These are phyloP conservation scores for Gymnogyps californianus DNA, from an alignment of 2,113 vertebrate species.

Conservation along the genomic window DNA sequence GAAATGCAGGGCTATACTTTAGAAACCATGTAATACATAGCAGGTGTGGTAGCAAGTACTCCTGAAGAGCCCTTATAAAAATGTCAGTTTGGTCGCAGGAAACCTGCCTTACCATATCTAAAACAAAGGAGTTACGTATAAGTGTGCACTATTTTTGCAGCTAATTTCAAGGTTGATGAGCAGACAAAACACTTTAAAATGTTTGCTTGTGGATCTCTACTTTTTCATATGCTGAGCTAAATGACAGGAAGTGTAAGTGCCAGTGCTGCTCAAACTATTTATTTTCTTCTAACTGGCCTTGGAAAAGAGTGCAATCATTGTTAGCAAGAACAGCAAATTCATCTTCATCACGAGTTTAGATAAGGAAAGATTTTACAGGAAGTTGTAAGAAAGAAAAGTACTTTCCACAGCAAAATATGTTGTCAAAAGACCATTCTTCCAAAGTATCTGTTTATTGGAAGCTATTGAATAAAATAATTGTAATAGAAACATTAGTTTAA, in stretches of 20 bases:
- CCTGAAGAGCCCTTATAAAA: neutral
- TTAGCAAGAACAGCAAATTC: neutral
- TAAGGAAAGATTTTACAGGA: neutral
- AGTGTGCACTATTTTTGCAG: neutral
- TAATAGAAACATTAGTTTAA: neutral
- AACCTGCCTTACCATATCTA: neutral
- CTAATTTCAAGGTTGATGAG: neutral
- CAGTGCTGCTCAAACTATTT: neutral
- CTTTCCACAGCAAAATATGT: neutral
- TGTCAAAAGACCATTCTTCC: neutral
- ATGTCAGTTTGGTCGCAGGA: neutral
- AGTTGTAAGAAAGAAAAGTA: neutral
- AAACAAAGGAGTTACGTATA: neutral
- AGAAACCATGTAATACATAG: neutral
- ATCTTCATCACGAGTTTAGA: neutral
- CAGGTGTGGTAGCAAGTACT: neutral
- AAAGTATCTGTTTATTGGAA: neutral
- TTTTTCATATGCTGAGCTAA: neutral
- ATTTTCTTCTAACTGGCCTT: neutral
- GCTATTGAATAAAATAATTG: neutral
- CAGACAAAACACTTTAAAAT: neutral
- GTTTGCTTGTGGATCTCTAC: neutral
- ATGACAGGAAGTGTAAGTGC: neutral
- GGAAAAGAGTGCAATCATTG: neutral
- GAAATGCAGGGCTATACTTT: neutral